Percentiles rank a stretch among this genome's conserved stretches.
phyloP scores from a whole-genome alignment of 2,113 vertebrate species.

The Anolis carolinensis region DNA sequence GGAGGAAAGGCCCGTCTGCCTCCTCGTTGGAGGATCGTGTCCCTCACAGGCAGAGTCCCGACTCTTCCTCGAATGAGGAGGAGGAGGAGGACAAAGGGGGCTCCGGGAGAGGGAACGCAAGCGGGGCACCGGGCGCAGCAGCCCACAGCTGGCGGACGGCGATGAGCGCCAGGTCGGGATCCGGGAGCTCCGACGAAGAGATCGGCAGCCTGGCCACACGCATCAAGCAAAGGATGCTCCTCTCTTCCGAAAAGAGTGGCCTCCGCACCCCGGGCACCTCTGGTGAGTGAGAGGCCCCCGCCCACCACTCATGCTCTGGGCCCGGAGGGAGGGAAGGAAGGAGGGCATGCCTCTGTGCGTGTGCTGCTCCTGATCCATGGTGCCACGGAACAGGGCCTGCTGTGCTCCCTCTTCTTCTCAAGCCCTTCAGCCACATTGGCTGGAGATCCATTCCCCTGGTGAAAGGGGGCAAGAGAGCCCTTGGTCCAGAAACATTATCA shows the following conservation, averaged over 20 bases:
- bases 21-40: no score
- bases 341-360: no score
- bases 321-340: background rate
- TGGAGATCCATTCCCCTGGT: no score
- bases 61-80: background rate
- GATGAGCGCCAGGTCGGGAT: background rate
- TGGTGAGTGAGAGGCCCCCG: background rate
- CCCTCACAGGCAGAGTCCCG: background rate
- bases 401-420: no score
- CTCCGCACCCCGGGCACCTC: accelerated
- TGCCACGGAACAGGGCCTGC: no score
- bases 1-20: background rate
- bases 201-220: background rate
- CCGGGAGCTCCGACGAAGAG: slow-evolving; percentile 1
- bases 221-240: background rate
- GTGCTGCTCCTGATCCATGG: no score
- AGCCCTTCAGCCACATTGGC: no score
- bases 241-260: background rate
- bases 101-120: no score
- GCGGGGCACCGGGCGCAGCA: no score
- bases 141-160: no score
- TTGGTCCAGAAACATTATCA: no score
- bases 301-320: background rate
- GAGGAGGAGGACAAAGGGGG: background rate
- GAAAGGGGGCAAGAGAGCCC: no score